A percentile compares a stretch with the other conserved stretches of the same genome.
Evolutionary conservation across 2,797 vertebrate species (phyloP).

Genomic region (Bovichtus variegatus): DNA sequence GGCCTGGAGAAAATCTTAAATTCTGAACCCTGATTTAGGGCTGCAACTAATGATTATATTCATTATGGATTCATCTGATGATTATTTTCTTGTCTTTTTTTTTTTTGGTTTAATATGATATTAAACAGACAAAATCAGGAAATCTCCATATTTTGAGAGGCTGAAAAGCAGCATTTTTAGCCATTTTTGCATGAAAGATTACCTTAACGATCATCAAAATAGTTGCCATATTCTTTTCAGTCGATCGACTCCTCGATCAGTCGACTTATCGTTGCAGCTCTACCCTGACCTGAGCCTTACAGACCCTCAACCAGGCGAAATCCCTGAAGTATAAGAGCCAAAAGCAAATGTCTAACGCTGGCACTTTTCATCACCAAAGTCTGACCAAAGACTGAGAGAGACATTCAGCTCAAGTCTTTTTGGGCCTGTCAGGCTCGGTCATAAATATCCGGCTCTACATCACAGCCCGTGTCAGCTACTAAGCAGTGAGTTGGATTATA

Average conservation of each 20-base stretch:
- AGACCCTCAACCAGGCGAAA: conserved; percentile 2
- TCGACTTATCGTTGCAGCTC: too few species aligned
- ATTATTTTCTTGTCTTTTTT: too few species aligned
- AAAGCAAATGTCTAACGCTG: conserved; percentile 23
- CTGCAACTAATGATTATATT: too few species aligned
- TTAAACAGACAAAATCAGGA: too few species aligned
- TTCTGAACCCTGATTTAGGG: conserved; percentile 4
- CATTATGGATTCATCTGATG: too few species aligned
- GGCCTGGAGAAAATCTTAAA: conserved; percentile 1
- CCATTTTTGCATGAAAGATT: too few species aligned
- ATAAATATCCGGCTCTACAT: conserved; percentile 60
- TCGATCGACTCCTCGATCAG: too few species aligned
- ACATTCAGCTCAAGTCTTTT: conserved; percentile 23
- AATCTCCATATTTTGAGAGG: too few species aligned
- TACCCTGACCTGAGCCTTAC: not conserved
- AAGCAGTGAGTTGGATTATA: conserved; percentile 47
- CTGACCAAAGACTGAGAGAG: conserved; percentile 26
- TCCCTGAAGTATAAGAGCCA: not conserved
- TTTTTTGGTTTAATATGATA: too few species aligned
- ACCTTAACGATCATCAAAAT: too few species aligned
- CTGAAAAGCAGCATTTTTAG: too few species aligned
- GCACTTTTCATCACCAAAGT: conserved; percentile 14
- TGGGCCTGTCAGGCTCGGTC: conserved; percentile 35
- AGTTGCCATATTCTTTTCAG: too few species aligned
- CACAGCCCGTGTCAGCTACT: conserved; percentile 43